Conservation (phyloP, 2,113 vertebrate genomes). For the Pelecanoides urinatrix region DNA sequence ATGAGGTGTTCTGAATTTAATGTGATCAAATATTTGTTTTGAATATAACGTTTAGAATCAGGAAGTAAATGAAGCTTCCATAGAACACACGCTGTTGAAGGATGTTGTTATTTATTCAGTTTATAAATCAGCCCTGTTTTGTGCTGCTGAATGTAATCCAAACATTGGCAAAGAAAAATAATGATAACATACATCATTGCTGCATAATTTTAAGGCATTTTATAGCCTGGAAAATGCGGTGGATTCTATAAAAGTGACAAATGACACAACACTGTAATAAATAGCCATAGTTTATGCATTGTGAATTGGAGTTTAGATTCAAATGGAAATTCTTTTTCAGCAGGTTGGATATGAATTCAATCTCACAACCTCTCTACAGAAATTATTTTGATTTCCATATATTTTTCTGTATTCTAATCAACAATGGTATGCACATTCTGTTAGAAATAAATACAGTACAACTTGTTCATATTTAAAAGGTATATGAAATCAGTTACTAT, state of each 20-base stretch:
- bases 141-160: constrained; percentile 62
- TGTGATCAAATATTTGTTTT: constrained; percentile 62
- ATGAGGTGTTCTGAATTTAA: constrained; percentile 7
- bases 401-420: constrained; percentile 41
- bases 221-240: constrained; percentile 70
- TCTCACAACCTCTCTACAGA: constrained; percentile 11
- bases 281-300: constrained; percentile 65
- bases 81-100: constrained; percentile 51
- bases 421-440: background rate
- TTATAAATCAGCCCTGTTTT: constrained; percentile 72
- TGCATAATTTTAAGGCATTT: constrained; percentile 73
- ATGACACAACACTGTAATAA: constrained; percentile 70
- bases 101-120: constrained; percentile 71
- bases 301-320: constrained; percentile 56
- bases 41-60: constrained; percentile 42
- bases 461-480: background rate
- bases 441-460: background rate
- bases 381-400: constrained; percentile 49
- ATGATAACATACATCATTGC: constrained; percentile 71
- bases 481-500: background rate
- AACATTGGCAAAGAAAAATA: constrained; percentile 69
- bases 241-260: constrained; percentile 75
- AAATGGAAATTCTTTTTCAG: constrained; percentile 50
- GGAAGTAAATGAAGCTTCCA: constrained; percentile 66
- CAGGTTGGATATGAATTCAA: constrained; percentile 49